phyloP scores from a whole-genome alignment of 2,797 vertebrate species.

The Cossypha dichroa region DNA sequence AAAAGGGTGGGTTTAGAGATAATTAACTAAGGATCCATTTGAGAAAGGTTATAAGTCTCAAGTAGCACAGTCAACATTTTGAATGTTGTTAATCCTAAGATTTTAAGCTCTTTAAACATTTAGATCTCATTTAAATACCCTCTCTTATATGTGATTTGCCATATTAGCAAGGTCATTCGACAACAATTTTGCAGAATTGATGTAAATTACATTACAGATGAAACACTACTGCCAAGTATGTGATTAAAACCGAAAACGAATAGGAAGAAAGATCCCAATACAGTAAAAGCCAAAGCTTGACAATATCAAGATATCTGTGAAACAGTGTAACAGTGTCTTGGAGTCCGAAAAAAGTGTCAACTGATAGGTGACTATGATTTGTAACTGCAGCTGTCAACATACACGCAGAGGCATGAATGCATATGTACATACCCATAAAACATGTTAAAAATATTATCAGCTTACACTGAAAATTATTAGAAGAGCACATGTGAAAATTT shows the following conservation, averaged over 20 bases:
- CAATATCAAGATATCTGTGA: not conserved
- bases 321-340: not conserved
- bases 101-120: slow-evolving; percentile 54
- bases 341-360: not conserved
- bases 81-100: slow-evolving; percentile 24
- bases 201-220: not conserved
- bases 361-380: not conserved
- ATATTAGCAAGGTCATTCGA: slow-evolving; percentile 30
- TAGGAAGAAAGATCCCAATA: not conserved
- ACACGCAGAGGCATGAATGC: not conserved
- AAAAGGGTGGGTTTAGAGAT: slow-evolving; percentile 46
- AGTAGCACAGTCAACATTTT: slow-evolving; percentile 55
- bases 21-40: slow-evolving; percentile 60
- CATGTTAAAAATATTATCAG: not conserved
- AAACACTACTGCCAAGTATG: not conserved
- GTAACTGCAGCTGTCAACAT: not conserved
- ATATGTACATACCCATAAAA: not conserved
- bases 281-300: not conserved
- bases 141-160: slow-evolving; percentile 1
- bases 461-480: not conserved
- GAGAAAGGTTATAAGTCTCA: slow-evolving; percentile 62
- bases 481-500: not conserved
- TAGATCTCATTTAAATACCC: slow-evolving; percentile 47
- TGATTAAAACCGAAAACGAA: not conserved
- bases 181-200: slow-evolving; percentile 21